Conservation (phyloP, 2,888 invertebrate species). For the Ormyrus nitidulus region DNA sequence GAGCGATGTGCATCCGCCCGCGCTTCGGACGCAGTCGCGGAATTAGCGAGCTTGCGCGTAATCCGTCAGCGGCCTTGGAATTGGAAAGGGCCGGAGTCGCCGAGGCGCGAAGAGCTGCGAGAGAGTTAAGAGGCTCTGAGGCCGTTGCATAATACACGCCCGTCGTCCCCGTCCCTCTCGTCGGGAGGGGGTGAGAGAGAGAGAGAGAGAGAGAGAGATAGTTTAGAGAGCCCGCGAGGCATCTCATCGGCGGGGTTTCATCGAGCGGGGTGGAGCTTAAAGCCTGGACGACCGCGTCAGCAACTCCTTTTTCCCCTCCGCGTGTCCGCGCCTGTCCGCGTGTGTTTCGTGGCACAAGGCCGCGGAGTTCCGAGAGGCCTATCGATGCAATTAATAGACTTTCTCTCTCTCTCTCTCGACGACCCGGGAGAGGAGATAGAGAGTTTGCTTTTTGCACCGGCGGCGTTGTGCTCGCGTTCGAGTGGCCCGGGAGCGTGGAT, state of each 20-base stretch:
- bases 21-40: too few species aligned
- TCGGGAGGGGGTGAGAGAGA: conserved; percentile 14
- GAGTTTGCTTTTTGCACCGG: too few species aligned
- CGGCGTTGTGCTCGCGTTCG: too few species aligned
- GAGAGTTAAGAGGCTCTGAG: neutral
- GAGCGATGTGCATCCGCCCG: too few species aligned
- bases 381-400: conserved; percentile 37
- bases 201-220: conserved; percentile 50
- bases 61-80: conserved; percentile 25
- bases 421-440: too few species aligned
- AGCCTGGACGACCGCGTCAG: conserved; percentile 69
- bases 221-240: conserved; percentile 32
- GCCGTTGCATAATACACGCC: conserved; percentile 17
- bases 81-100: neutral
- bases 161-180: neutral
- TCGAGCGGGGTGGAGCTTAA: conserved; percentile 71
- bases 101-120: neutral
- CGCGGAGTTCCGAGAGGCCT: conserved; percentile 3
- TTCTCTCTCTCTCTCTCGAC: conserved; percentile 56
- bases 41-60: neutral
- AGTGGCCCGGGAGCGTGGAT: too few species aligned
- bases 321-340: conserved; percentile 57
- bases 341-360: conserved; percentile 15
- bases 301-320: conserved; percentile 67
- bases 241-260: conserved; percentile 70